Base-by-base conservation (phyloP, 2,113 vertebrate genomes). In the Thunnus thynnus region DNA sequence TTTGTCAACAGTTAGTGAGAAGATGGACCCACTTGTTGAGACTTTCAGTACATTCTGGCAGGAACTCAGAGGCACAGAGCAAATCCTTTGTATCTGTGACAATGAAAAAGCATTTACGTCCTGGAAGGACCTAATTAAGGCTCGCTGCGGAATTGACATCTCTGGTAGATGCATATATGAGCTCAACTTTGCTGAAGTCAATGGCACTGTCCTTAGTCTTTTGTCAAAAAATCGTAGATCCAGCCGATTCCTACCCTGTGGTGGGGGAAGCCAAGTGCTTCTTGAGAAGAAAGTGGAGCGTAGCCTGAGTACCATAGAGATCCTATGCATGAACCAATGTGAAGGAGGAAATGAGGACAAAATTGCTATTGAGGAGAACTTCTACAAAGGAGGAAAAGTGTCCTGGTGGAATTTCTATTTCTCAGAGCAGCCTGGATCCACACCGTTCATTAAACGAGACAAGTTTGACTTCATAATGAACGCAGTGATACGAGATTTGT, bases 391-490 rank as follows among this genome's bases (percentile, higher is more conserved):
- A 83, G 95, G 94, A 47, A 95, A 95, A 86, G 92, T 96, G 0
- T 94, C 90, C 1, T 97, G 96, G 95, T 97, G 95, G 96, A 97
- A 97, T 89, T 97, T 97, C 56, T 95, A 94, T 79, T 96, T 97
- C 83, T 96, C 95, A 13, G 96, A 95, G 83, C 91, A 96, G 91
- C 82, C 92, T 0, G 94, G 95, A 61, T 95, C 92, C 20, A 92
- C 56, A 2, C 65, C 93, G 14, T 97, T 97, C 87, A 94, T 97
- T 76, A 96, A 95, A 94, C 95, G 96, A 36, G 95, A 97, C 41
- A 79, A 77, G 50, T 96, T 95, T 51, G 64, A 93, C 66, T 87
- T 91, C 2, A 95, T 97, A 44, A 71, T 88, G 74, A 13, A 89
- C 0, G 83, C 84, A 16, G 72, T 92, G 58, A 89, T 94, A 1